phyloP scores from a whole-genome alignment of 2,113 vertebrate species.

The Abramis brama region DNA sequence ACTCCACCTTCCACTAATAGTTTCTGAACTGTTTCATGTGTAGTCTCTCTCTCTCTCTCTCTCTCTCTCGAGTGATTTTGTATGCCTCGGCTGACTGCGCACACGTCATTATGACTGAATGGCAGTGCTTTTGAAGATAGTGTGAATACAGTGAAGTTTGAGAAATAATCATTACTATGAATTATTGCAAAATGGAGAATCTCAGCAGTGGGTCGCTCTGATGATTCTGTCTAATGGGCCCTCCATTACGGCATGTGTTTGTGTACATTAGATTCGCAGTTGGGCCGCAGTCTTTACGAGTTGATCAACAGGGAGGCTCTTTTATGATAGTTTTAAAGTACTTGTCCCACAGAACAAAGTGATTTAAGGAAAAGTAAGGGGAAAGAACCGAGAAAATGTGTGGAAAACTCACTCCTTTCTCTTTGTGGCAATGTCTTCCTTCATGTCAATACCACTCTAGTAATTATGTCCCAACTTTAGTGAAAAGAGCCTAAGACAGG shows the following conservation, averaged over 20 bases:
- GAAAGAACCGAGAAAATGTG: conserved; percentile 10
- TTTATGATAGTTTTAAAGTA: conserved; percentile 29
- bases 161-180: conserved; percentile 52
- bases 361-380: conserved; percentile 14
- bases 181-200: conserved; percentile 47
- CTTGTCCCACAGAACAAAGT: conserved; percentile 26
- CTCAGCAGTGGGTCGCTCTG: conserved; percentile 38
- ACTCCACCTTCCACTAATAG: neutral
- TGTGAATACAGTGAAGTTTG: conserved; percentile 40
- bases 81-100: neutral
- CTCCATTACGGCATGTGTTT: conserved; percentile 41
- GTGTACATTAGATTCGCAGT: conserved; percentile 42
- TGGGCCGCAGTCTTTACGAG: conserved; percentile 26
- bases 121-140: conserved; percentile 22
- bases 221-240: conserved; percentile 50
- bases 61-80: conserved; percentile 6
- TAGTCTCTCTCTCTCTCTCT: conserved; percentile 27
- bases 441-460: conserved; percentile 11
- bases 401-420: conserved; percentile 17
- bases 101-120: neutral
- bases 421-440: conserved; percentile 7
- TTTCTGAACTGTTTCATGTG: conserved; percentile 26
- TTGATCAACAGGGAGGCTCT: conserved; percentile 27
- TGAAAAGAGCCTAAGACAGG: conserved; percentile 5
- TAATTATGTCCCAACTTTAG: conserved; percentile 19